Percentiles rank a stretch among this genome's conserved stretches.
phyloP scores from a whole-genome alignment of 1,140 invertebrate genomes.

The Camponotus vicinus region DNA sequence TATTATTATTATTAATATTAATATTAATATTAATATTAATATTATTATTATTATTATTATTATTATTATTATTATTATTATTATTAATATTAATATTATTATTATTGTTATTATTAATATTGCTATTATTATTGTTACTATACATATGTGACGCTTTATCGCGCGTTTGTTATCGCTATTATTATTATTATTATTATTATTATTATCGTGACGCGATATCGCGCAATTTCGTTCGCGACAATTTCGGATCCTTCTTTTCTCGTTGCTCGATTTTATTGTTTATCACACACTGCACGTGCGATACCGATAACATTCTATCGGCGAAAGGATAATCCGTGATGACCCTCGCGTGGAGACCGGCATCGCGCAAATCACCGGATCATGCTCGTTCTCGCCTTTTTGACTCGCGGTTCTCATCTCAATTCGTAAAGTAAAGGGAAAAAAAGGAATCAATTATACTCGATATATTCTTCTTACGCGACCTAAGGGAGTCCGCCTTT shows the following conservation, averaged over 20 bases:
- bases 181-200: background rate
- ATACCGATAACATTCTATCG: slow-evolving; percentile 46
- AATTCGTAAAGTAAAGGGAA: too few species aligned
- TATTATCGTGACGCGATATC: slow-evolving; percentile 13
- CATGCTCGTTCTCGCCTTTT: background rate
- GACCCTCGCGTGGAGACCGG: background rate
- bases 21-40: background rate
- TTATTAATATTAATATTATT: background rate
- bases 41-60: background rate
- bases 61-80: too few species aligned
- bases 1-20: background rate
- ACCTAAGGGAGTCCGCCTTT: too few species aligned
- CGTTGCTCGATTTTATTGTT: background rate
- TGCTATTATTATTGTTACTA: background rate
- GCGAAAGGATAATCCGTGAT: slow-evolving; percentile 49
- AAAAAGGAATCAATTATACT: too few species aligned
- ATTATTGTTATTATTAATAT: too few species aligned
- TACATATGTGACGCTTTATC: background rate
- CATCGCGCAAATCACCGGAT: background rate
- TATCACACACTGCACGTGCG: slow-evolving; percentile 14
- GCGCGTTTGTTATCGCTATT: background rate
- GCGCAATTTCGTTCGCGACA: slow-evolving; percentile 14
- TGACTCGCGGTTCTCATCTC: too few species aligned
- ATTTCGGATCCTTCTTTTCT: background rate
- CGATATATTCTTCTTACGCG: too few species aligned